A percentile compares a stretch with the other conserved stretches of the same genome.
These are phyloP conservation scores for Caerostris extrusa DNA, from an alignment of 1,140 invertebrate species.

Conservation along the genomic window DNA sequence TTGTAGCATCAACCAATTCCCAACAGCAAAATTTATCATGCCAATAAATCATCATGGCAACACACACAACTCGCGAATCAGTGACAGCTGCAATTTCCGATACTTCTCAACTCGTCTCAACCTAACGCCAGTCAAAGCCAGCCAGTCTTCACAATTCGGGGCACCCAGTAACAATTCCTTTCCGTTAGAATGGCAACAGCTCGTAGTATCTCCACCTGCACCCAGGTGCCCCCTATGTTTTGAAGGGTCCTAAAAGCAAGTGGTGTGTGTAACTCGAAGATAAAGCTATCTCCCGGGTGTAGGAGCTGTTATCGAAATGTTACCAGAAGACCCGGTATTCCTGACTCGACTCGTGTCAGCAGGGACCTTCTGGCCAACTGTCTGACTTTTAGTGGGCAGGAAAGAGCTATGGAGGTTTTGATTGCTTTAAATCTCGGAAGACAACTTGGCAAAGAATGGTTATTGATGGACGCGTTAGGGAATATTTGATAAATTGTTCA, in stretches of 20 bases:
- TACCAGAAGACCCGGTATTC: slow-evolving; percentile 23
- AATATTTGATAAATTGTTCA: not conserved
- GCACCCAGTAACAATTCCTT: not conserved
- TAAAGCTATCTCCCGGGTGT: slow-evolving; percentile 29
- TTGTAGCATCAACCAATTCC: not conserved
- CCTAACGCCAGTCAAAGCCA: not conserved
- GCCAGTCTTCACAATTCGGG: not conserved
- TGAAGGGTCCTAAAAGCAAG: not conserved
- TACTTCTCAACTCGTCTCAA: not conserved
- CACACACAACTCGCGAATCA: not conserved
- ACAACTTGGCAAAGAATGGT: not conserved
- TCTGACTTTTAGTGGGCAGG: not conserved
- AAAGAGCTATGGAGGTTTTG: not conserved
- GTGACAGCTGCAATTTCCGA: slow-evolving; percentile 23
- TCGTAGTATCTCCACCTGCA: not conserved
- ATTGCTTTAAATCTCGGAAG: not conserved
- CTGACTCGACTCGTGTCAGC: not conserved
- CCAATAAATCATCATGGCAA: not conserved
- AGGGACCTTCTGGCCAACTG: not conserved
- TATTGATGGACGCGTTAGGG: not conserved
- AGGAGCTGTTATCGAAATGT: slow-evolving; percentile 46
- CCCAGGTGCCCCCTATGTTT: not conserved
- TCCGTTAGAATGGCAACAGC: slow-evolving; percentile 10
- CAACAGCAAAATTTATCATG: not conserved
- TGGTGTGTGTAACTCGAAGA: slow-evolving; percentile 33